Evolutionary conservation across 2,888 invertebrate genomes (phyloP).

Genomic region (Eubasilissa splendida): DNA sequence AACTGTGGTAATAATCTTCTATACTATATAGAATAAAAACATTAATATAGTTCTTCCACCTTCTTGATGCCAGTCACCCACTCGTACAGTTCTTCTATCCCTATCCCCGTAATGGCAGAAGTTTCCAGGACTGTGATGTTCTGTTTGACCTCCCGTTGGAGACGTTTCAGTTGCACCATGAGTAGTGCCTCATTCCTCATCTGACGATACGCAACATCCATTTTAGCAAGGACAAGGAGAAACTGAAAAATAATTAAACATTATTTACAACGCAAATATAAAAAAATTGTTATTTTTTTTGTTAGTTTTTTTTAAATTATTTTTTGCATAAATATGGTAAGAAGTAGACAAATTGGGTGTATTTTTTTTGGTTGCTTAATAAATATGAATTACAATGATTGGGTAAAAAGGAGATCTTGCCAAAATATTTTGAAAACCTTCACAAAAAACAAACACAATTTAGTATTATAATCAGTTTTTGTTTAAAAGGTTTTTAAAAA

Average conservation of each 20-base stretch:
- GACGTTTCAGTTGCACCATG: conserved; percentile 83
- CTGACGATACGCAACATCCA: conserved; percentile 89
- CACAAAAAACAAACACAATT: too few relatives aligned
- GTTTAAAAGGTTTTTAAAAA: too few relatives aligned
- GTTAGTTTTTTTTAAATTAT: too few relatives aligned
- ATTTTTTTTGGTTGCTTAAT: too few relatives aligned
- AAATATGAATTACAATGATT: too few relatives aligned
- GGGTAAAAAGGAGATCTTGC: too few relatives aligned
- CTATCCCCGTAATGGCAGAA: conserved; percentile 81
- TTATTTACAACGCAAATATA: too few relatives aligned
- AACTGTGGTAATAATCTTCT: neutral
- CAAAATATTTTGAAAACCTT: too few relatives aligned
- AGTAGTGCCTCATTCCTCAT: conserved; percentile 89
- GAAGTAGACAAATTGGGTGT: too few relatives aligned
- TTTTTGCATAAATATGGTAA: too few relatives aligned
- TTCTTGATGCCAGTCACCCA: conserved; percentile 70
- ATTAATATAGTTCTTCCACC: conserved; percentile 47
- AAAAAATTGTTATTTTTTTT: too few relatives aligned
- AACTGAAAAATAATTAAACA: conserved; percentile 66
- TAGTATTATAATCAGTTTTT: too few relatives aligned
- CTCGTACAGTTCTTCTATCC: conserved; percentile 77
- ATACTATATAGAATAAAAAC: neutral
- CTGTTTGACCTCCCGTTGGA: conserved; percentile 80
- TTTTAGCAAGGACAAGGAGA: conserved; percentile 83
- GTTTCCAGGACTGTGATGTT: conserved; percentile 81